These are phyloP conservation scores for Lasius platythorax DNA, from an alignment of 2,888 invertebrate genomes.

Conservation along the genomic window DNA sequence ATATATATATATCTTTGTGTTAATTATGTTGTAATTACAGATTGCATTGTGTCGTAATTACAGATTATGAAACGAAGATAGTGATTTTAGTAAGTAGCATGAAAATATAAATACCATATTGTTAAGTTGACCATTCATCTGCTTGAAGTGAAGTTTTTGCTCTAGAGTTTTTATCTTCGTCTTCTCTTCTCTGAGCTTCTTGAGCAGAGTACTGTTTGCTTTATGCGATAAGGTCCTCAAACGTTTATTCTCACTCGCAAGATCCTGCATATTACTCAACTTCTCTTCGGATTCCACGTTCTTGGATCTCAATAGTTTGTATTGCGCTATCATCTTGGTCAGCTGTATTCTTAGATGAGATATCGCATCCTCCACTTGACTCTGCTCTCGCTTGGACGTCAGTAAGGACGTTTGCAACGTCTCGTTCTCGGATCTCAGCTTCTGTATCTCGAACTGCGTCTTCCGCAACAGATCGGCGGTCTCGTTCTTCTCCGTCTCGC, in stretches of 20 bases:
- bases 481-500: constrained; percentile 73
- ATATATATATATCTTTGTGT: no score
- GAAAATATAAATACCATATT: constrained; percentile 66
- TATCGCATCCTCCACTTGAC: constrained; percentile 80
- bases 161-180: constrained; percentile 71
- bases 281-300: constrained; percentile 77
- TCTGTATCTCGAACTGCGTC: constrained; percentile 70
- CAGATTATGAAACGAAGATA: background rate
- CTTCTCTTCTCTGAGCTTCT: constrained; percentile 76
- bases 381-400: constrained; percentile 75
- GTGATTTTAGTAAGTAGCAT: background rate
- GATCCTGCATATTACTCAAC: constrained; percentile 72
- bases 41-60: background rate
- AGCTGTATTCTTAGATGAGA: constrained; percentile 76
- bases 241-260: constrained; percentile 75
- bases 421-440: constrained; percentile 75
- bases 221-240: constrained; percentile 74
- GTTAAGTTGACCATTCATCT: constrained; percentile 57
- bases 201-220: constrained; percentile 76
- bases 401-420: constrained; percentile 71
- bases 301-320: constrained; percentile 76
- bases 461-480: constrained; percentile 64
- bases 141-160: constrained; percentile 70
- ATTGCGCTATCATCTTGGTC: constrained; percentile 79
- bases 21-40: background rate